phyloP scores from a whole-genome alignment of 2,888 invertebrate genomes.

The Harpalus rubripes region DNA sequence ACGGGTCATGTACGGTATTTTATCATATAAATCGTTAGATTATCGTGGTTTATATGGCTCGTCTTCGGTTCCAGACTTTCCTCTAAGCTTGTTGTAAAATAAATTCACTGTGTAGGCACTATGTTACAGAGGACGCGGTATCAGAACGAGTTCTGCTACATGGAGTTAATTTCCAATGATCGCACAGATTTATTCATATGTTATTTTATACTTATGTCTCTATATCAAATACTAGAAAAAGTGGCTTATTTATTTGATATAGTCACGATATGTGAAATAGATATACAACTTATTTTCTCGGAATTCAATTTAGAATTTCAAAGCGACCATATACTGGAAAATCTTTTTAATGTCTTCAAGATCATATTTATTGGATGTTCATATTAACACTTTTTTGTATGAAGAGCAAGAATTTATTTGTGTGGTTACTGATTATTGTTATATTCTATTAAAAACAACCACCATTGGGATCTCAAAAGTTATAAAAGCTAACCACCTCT shows the following conservation, averaged over 20 bases:
- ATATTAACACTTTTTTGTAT: not conserved
- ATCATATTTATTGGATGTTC: not conserved
- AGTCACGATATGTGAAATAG: constrained; percentile 4
- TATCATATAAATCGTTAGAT: constrained; percentile 66
- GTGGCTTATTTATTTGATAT: constrained; percentile 5
- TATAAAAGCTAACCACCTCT: too few relatives aligned
- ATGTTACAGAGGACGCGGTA: constrained; percentile 27
- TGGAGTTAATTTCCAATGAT: constrained; percentile 42
- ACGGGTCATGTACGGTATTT: constrained; percentile 66
- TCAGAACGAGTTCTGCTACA: constrained; percentile 44
- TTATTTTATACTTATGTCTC: constrained; percentile 52
- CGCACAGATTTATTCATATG: constrained; percentile 30
- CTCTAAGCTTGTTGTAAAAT: constrained; percentile 59
- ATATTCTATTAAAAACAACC: too few relatives aligned
- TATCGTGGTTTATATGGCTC: constrained; percentile 60
- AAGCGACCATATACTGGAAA: not conserved
- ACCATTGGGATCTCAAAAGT: too few relatives aligned
- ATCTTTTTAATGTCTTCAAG: not conserved
- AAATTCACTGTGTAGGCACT: constrained; percentile 27
- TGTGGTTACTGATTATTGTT: not conserved
- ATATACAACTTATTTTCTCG: constrained; percentile 23
- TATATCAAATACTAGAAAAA: constrained; percentile 41
- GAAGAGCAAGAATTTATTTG: not conserved
- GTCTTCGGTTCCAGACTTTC: constrained; percentile 64
- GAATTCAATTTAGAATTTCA: not conserved